phyloP scores from a whole-genome alignment of 2,797 vertebrate genomes.

The Echeneis naucrates region DNA sequence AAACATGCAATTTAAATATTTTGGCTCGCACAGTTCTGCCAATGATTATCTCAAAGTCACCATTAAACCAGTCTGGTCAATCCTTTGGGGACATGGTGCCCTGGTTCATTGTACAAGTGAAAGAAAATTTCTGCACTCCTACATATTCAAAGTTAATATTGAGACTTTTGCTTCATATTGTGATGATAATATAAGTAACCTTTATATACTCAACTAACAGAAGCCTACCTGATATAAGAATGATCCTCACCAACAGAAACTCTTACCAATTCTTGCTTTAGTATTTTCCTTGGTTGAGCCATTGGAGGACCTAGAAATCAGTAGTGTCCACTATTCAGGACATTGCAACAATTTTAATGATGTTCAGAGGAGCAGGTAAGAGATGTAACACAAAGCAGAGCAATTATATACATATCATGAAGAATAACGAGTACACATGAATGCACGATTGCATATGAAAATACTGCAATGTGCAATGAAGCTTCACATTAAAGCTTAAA shows the following conservation, averaged over 20 bases:
- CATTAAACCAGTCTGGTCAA: slow-evolving; percentile 32
- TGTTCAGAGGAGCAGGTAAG: slow-evolving; percentile 19
- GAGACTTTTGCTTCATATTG: slow-evolving; percentile 16
- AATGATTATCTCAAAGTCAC: slow-evolving; percentile 62
- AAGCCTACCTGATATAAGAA: background rate
- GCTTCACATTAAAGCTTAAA: slow-evolving; percentile 18
- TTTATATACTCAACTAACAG: slow-evolving; percentile 1
- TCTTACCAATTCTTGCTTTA: slow-evolving; percentile 31
- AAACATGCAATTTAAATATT: slow-evolving; percentile 68
- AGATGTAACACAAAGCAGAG: slow-evolving; percentile 13
- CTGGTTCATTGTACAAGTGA: slow-evolving; percentile 25
- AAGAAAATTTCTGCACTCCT: slow-evolving; percentile 15
- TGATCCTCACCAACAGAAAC: slow-evolving; percentile 27
- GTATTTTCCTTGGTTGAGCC: background rate
- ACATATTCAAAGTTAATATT: slow-evolving; percentile 20
- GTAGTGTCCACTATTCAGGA: slow-evolving; percentile 6
- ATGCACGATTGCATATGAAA: slow-evolving; percentile 26
- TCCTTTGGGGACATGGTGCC: slow-evolving; percentile 42
- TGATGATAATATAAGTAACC: slow-evolving; percentile 17
- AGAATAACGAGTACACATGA: background rate
- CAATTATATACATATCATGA: background rate
- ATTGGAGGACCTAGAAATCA: slow-evolving; percentile 25
- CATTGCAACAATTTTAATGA: slow-evolving; percentile 32
- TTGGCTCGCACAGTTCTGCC: slow-evolving; percentile 51
- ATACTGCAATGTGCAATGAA: slow-evolving; percentile 13